Conservation (phyloP, 2,797 vertebrate genomes). For the Sebastes aleutianus region DNA sequence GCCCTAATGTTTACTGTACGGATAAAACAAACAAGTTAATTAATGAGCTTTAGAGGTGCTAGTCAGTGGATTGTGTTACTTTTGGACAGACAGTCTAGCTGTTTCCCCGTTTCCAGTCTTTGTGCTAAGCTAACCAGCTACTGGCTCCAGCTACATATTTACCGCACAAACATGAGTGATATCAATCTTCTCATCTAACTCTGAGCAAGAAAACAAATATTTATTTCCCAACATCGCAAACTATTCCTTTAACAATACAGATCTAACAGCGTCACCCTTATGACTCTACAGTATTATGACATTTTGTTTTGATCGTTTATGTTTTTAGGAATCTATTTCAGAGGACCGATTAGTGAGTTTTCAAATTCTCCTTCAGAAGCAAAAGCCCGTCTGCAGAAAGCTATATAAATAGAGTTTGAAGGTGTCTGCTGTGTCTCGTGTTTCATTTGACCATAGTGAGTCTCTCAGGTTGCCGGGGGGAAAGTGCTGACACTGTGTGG, state of each 20-base stretch:
- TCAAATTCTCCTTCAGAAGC: constrained; percentile 29
- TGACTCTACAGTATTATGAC: background rate
- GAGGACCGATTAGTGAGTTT: background rate
- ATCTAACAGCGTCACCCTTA: background rate
- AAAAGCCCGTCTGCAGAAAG: constrained; percentile 23
- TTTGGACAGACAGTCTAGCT: background rate
- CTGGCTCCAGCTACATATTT: background rate
- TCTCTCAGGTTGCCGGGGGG: constrained; percentile 66
- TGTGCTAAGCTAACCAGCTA: background rate
- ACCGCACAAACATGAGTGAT: background rate
- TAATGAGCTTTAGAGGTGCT: background rate
- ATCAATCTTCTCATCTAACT: background rate
- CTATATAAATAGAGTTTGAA: constrained; percentile 64
- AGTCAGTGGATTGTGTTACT: background rate
- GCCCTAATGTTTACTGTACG: too few species aligned
- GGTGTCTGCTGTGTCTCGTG: constrained; percentile 55
- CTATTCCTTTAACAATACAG: background rate
- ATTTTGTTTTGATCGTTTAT: background rate
- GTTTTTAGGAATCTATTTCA: background rate
- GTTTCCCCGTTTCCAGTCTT: background rate
- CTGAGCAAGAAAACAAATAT: background rate
- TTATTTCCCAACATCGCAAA: background rate
- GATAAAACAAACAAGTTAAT: background rate
- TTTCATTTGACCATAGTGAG: constrained; percentile 68
- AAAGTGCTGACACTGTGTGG: constrained; percentile 68